These are phyloP conservation scores for Uria aalge DNA, from an alignment of 2,113 vertebrate species.

Conservation along the genomic window DNA sequence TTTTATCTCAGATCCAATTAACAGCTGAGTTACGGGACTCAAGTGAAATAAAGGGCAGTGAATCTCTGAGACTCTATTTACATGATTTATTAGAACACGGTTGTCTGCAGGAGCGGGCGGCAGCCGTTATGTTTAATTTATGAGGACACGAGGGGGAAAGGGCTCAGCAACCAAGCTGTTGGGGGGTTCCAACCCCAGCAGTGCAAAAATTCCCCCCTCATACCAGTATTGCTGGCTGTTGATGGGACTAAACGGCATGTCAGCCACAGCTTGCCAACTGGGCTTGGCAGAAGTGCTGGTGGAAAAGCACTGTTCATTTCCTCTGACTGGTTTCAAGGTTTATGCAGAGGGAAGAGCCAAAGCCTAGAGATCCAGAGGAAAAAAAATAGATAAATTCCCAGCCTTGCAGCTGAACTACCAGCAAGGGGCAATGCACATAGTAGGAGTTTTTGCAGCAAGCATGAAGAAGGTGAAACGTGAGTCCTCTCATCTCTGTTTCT, in stretches of 20 bases:
- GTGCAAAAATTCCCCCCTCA: conserved; percentile 22
- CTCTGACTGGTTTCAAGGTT: background rate
- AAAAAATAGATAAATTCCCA: background rate
- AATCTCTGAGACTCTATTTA: conserved; percentile 80
- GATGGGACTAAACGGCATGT: rapidly evolving
- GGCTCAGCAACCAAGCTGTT: conserved; percentile 80
- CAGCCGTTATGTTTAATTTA: conserved; percentile 85
- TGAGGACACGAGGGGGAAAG: conserved; percentile 77
- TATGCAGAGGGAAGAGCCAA: background rate
- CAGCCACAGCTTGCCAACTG: background rate
- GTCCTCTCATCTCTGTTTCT: background rate
- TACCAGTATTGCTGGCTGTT: background rate
- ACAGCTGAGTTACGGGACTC: conserved; percentile 64
- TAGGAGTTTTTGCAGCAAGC: background rate
- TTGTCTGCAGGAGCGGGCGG: conserved; percentile 64
- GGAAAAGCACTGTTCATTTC: background rate
- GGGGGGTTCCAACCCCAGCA: conserved; percentile 73
- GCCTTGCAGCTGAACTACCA: background rate
- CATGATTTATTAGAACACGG: conserved; percentile 82
- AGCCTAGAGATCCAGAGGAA: background rate
- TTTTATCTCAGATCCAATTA: conserved; percentile 71
- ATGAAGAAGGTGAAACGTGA: background rate
- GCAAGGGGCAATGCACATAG: background rate
- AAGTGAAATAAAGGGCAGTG: conserved; percentile 70
- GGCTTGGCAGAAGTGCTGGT: background rate